phyloP scores from a whole-genome alignment of 2,113 vertebrate genomes.

The Carassius carassius region DNA sequence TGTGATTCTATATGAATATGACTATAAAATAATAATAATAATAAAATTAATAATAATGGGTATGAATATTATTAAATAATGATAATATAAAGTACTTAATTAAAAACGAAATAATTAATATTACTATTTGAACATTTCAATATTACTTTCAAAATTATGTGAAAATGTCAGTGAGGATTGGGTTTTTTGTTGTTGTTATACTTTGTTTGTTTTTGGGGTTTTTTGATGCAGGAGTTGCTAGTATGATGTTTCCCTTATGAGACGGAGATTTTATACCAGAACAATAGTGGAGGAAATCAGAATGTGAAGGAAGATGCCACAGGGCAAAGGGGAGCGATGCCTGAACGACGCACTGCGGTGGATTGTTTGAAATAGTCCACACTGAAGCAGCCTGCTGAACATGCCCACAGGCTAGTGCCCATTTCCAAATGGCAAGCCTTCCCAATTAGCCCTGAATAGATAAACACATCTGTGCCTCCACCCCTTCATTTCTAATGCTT shows the following conservation, averaged over 20 bases:
- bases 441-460: conserved; percentile 52
- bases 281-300: neutral
- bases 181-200: neutral
- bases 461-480: conserved; percentile 43
- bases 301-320: conserved; percentile 26
- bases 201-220: neutral
- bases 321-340: neutral
- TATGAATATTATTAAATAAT: no score
- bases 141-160: neutral
- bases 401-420: conserved; percentile 51
- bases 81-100: no score
- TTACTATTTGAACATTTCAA: no score
- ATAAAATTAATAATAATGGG: no score
- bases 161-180: neutral
- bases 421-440: conserved; percentile 56
- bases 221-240: neutral
- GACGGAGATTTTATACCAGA: neutral
- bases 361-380: neutral
- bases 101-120: no score
- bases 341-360: neutral
- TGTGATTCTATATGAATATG: no score
- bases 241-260: conserved; percentile 3
- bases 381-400: conserved; percentile 13
- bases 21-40: no score
- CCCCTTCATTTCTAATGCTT: conserved; percentile 15